Base-by-base conservation (phyloP, 2,888 invertebrate genomes). In the Thymelicus sylvestris region DNA sequence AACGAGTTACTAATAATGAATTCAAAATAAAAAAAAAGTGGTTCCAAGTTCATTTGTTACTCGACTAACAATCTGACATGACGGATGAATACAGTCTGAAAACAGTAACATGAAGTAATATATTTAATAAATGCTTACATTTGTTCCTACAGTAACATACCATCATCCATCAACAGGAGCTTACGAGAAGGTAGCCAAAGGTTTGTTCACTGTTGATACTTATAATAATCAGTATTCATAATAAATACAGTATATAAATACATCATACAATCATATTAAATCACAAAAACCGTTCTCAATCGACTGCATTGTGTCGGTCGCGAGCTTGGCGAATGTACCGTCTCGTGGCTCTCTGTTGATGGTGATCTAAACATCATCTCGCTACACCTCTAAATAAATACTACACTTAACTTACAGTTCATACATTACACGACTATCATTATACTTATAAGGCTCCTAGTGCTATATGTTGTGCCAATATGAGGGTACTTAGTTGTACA, bases 91-190 rank as follows among this genome's bases (percentile, higher is more conserved):
- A 31, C 57, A 62, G 8, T 55, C 24, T 52, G 67, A 41, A 5
- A 31, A 52, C 52, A 67, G 39, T 67, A 31, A 50, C 7, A 50
- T 41, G 12, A 44, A 67, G 41, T 62, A 47, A 63, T 68, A 68
- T 63, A 68, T 47, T 67, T 68, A 68, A 63, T 69, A 69, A 69
- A 69, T 69, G 69, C 69, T 63, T 69, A 69, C 64, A 62, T 55
- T 68, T 68, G 67, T 62, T 47, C 62, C 67, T 68, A 68, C 31
- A 68, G 44, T 68, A 68, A 68, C 62, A 55, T 47, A 67, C 61
- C 50, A 67, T 8, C 7, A 52, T 15, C 44, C 44, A 12, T 44
- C 44, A 44, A 12, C 15, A 8, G 5, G 6, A 19, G 50, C 50
- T 2, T 4, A 7, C 50, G 19, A 52, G 50, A 52, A 2, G 50